A percentile compares a stretch with the other conserved stretches of the same genome.
These are phyloP conservation scores for Antennarius striatus DNA, from an alignment of 2,113 vertebrate species.

Conservation along the genomic window DNA sequence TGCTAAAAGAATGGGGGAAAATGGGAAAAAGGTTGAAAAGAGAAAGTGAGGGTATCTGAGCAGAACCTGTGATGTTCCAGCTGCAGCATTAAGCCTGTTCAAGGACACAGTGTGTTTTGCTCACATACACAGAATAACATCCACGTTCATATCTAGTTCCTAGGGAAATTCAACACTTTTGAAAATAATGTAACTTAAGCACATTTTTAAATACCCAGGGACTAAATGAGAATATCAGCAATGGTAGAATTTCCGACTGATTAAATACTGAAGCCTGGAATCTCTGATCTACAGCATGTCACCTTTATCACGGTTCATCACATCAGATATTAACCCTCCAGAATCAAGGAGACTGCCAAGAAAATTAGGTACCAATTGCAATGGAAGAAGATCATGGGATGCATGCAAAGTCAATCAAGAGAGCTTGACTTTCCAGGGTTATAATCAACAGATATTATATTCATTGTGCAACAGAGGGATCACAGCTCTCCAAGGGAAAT, in stretches of 20 bases:
- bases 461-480: conserved; percentile 29
- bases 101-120: conserved; percentile 53
- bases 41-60: neutral
- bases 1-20: conserved; percentile 15
- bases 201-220: conserved; percentile 59
- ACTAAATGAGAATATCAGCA: conserved; percentile 49
- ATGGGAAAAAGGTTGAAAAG: neutral
- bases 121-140: conserved; percentile 22
- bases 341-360: conserved; percentile 15
- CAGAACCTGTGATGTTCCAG: conserved; percentile 40
- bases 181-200: conserved; percentile 63
- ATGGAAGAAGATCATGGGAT: conserved; percentile 25
- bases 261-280: conserved; percentile 43
- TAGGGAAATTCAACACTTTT: conserved; percentile 61
- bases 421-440: conserved; percentile 6
- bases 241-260: conserved; percentile 46
- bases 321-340: conserved; percentile 38
- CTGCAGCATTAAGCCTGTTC: conserved; percentile 56
- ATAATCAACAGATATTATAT: conserved; percentile 35
- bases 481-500: conserved; percentile 39
- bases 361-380: conserved; percentile 2
- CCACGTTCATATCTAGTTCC: conserved; percentile 47
- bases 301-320: conserved; percentile 56
- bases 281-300: conserved; percentile 38
- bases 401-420: conserved; percentile 20